A percentile compares a stretch with the other conserved stretches of the same genome.
phyloP scores from a whole-genome alignment of 1,140 invertebrate species.

The Chymomyza costata region DNA sequence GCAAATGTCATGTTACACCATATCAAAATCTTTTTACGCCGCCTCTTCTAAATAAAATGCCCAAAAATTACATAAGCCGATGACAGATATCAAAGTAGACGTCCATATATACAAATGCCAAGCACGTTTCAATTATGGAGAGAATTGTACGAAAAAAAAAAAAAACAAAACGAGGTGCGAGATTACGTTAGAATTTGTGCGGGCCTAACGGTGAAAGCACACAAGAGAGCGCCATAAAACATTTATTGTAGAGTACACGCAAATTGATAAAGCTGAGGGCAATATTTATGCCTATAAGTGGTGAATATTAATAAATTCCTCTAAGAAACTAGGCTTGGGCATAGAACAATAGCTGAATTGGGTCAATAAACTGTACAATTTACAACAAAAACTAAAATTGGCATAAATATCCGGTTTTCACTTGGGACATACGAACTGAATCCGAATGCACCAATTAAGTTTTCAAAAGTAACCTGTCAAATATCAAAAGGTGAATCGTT shows the following conservation, averaged over 20 bases:
- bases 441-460: too few species aligned
- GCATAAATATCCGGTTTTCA: too few species aligned
- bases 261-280: slow-evolving; percentile 44
- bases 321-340: too few species aligned
- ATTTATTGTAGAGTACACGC: slow-evolving; percentile 44
- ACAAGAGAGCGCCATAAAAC: slow-evolving; percentile 43
- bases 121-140: slow-evolving; percentile 66
- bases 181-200: slow-evolving; percentile 20
- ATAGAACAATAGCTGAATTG: slow-evolving; percentile 17
- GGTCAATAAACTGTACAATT: slow-evolving; percentile 54
- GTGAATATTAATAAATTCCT: slow-evolving; percentile 47
- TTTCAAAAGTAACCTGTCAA: too few species aligned
- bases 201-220: slow-evolving; percentile 48
- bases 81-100: background rate
- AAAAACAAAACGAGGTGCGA: too few species aligned
- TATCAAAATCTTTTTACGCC: too few species aligned
- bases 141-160: slow-evolving; percentile 36
- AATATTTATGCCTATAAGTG: slow-evolving; percentile 32
- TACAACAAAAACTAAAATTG: background rate
- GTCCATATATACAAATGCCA: slow-evolving; percentile 5
- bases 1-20: too few species aligned
- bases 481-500: too few species aligned
- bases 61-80: slow-evolving; percentile 3
- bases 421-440: too few species aligned
- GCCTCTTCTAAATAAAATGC: too few species aligned